These are phyloP conservation scores for Drusus annulatus DNA, from an alignment of 1,140 invertebrate species.

Conservation along the genomic window DNA sequence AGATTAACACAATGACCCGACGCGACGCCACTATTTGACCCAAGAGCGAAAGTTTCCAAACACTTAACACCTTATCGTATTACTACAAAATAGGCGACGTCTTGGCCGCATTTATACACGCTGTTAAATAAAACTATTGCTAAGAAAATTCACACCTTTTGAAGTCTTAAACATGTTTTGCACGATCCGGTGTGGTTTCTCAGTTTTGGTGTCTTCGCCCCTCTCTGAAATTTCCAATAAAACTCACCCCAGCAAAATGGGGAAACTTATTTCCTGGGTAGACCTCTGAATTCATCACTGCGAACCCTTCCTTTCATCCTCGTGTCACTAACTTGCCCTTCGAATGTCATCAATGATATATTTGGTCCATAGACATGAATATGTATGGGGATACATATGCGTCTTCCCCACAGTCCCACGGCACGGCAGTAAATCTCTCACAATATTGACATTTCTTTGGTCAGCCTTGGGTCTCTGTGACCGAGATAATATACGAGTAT, in stretches of 20 bases:
- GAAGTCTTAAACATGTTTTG: too few relatives aligned
- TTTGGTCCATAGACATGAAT: neutral
- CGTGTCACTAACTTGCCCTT: conserved; percentile 6
- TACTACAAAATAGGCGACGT: neutral
- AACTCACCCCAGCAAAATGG: neutral
- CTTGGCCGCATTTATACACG: neutral
- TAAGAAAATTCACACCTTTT: too few relatives aligned
- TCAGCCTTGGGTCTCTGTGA: conserved; percentile 12
- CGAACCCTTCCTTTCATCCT: conserved; percentile 11
- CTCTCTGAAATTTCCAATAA: neutral
- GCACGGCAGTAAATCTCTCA: conserved; percentile 40
- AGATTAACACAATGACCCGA: conserved; percentile 22
- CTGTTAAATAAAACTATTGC: too few relatives aligned
- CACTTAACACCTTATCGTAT: neutral
- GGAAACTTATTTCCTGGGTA: neutral
- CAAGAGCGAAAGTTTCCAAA: conserved; percentile 18
- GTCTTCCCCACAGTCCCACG: conserved; percentile 13
- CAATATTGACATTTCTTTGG: conserved; percentile 46
- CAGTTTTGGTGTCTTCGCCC: too few relatives aligned
- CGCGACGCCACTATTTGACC: neutral
- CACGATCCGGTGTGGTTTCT: too few relatives aligned
- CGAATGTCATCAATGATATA: conserved; percentile 16
- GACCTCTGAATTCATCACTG: conserved; percentile 4
- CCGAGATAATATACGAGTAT: conserved; percentile 24
- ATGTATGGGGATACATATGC: neutral